Evolutionary conservation across 2,797 vertebrate genomes (phyloP).

Genomic region (Hydrolagus colliei): DNA sequence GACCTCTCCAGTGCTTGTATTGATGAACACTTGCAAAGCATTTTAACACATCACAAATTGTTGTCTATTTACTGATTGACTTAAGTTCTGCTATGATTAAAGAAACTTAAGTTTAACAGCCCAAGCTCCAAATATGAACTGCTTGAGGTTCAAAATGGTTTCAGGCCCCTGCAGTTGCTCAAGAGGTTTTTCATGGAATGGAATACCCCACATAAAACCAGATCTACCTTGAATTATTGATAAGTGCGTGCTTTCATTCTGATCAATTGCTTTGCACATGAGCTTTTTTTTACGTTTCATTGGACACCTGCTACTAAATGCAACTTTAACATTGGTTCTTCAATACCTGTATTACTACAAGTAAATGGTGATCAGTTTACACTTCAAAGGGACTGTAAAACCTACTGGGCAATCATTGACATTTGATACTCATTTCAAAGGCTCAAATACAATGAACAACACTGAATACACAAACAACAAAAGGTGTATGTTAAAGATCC

Average conservation of each 20-base stretch:
- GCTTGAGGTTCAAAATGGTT: neutral
- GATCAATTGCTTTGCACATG: neutral
- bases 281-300: neutral
- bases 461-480: too few species aligned
- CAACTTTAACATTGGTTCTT: neutral
- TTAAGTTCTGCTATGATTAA: neutral
- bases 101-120: neutral
- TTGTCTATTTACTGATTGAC: too few species aligned
- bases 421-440: too few species aligned
- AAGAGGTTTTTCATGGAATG: neutral
- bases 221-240: neutral
- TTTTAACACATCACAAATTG: neutral
- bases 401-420: too few species aligned
- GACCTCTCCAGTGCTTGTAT: constrained; percentile 37
- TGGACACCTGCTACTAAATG: neutral
- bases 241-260: neutral
- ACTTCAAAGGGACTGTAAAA: neutral
- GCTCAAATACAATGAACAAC: too few species aligned
- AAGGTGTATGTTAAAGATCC: too few species aligned
- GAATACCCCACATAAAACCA: neutral
- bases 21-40: constrained; percentile 34
- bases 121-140: neutral
- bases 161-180: too few species aligned
- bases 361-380: neutral
- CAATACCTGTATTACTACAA: constrained; percentile 2